Evolutionary conservation across 2,888 invertebrate genomes (phyloP).

Genomic region (Eueremaeus valkanovi): DNA sequence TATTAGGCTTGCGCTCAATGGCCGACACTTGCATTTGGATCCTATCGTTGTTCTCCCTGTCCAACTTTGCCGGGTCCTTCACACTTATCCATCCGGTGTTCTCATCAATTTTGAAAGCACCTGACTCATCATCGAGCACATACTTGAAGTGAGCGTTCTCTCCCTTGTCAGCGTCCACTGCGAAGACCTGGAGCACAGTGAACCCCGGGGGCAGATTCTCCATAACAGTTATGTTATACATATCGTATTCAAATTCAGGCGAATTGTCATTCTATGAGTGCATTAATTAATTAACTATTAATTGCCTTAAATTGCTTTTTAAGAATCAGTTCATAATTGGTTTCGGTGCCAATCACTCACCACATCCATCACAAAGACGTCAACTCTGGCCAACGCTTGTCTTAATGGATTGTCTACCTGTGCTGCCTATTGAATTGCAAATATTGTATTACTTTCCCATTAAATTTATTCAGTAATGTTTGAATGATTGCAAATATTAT

Average conservation of each 20-base stretch:
- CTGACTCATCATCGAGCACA: slow-evolving; percentile 67
- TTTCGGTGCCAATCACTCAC: slow-evolving; percentile 26
- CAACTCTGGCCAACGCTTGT: slow-evolving; percentile 67
- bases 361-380: slow-evolving; percentile 68
- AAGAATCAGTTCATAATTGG: background rate
- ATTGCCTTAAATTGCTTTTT: background rate
- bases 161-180: slow-evolving; percentile 55
- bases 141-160: slow-evolving; percentile 80
- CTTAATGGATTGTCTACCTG: slow-evolving; percentile 67
- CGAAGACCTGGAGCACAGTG: slow-evolving; percentile 63
- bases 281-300: background rate
- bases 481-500: background rate
- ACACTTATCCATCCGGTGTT: slow-evolving; percentile 82
- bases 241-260: slow-evolving; percentile 69
- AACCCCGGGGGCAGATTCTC: slow-evolving; percentile 83
- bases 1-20: slow-evolving; percentile 66
- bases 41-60: slow-evolving; percentile 70
- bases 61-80: slow-evolving; percentile 66
- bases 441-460: background rate
- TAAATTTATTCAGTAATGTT: background rate
- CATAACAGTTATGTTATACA: slow-evolving; percentile 85
- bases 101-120: slow-evolving; percentile 74
- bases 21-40: slow-evolving; percentile 65
- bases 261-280: slow-evolving; percentile 41
- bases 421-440: slow-evolving; percentile 57